Evolutionary conservation across 2,888 invertebrate species (phyloP), one percentile per base, ranked within the genome.

Genomic region (Polylopha cassiicola): DNA sequence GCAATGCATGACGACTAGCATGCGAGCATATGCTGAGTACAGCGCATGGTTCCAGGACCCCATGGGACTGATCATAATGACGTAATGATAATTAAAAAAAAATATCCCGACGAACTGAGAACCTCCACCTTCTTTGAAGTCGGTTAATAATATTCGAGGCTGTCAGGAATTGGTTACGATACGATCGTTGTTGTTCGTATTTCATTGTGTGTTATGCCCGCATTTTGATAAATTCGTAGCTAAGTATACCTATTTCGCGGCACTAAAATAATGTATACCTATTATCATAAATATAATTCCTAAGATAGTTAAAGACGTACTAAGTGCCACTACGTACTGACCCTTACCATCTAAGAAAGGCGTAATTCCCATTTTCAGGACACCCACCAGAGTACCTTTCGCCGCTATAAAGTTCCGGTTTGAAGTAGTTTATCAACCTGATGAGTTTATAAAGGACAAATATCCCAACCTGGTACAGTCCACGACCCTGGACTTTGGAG

Each of bases 331-430:
- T n/a, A n/a, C n/a, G n/a, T n/a, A n/a, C n/a, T n/a, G n/a, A n/a
- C n/a, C n/a, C n/a, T n/a, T n/a, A n/a, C n/a, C n/a, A n/a, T n/a
- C n/a, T n/a, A n/a, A n/a, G n/a, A n/a, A n/a, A n/a, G n/a, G n/a
- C n/a, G n/a, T n/a, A n/a, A n/a, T n/a, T n/a, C n/a, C n/a, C n/a
- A 20, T 39, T 63, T 72, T 21, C 52, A 90, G 90, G 3, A 64
- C 88, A n/a, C 88, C 89, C 0, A 68, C 89, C 0, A 55, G 57
- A 0, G 89, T 90, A 2, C 92, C 92, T 3, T 80, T 85, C 1
- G 92, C 87, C 0, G 90, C 91, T 61, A 89, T 91, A 0, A 71
- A 79, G 1, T 92, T 91, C 50, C 88, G 87, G 1, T 44, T 90
- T 43, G 94, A 94, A 53, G 6, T 41, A 7, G 28, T 74, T 3